Conservation (phyloP, 1,140 invertebrate species). For the Sycobia sp. region DNA sequence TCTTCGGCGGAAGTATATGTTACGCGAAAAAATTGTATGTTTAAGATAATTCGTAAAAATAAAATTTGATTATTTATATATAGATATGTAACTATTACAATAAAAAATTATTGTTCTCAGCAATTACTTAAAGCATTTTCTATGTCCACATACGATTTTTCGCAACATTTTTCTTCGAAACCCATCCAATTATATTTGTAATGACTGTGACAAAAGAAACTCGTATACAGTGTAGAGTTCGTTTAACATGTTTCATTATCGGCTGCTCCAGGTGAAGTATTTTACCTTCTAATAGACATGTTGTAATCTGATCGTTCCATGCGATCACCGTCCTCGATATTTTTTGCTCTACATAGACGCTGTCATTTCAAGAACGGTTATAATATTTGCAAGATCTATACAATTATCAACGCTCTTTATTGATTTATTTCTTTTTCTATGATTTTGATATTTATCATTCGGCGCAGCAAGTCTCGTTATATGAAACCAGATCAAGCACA, state of each 20-base stretch:
- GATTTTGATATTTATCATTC: background rate
- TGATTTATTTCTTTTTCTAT: no score
- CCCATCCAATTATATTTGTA: conserved; percentile 9
- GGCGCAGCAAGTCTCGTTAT: background rate
- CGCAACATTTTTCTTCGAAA: background rate
- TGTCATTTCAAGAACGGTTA: conserved; percentile 24
- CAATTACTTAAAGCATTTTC: no score
- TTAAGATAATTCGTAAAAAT: no score
- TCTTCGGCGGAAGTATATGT: no score
- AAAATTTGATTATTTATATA: no score
- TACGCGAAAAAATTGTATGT: no score
- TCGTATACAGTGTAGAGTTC: background rate
- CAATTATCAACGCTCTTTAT: no score
- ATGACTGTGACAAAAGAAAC: background rate
- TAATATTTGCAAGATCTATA: background rate
- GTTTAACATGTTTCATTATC: conserved; percentile 4
- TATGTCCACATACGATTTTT: no score
- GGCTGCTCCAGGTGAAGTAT: background rate
- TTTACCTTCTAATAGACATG: conserved; percentile 27
- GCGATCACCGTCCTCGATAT: conserved; percentile 22
- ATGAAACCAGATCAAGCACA: conserved; percentile 8
- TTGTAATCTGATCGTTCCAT: conserved; percentile 28
- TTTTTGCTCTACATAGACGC: background rate
- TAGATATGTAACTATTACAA: no score
- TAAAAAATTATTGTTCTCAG: no score